Base-by-base conservation (phyloP, 2,113 vertebrate genomes). In the Paralichthys olivaceus region DNA sequence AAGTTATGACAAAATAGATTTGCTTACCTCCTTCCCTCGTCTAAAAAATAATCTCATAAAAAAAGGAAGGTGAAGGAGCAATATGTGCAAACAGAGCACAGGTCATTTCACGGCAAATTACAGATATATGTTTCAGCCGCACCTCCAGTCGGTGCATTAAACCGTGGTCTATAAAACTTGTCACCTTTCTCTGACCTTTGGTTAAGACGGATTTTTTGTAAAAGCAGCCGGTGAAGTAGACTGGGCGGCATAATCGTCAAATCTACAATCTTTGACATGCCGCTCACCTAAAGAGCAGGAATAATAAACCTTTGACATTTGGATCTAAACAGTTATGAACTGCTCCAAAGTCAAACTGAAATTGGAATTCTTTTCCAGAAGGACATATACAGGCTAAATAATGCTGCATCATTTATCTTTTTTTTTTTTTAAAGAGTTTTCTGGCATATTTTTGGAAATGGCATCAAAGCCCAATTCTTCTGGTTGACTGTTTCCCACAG, bases 71-170 rank as follows among this genome's bases (percentile, higher is more conserved):
- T 55, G 71, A 76, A 74, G 77, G 66, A 77, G 71, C 80, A 70
- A 81, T 83, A 49, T 65, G 62, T 59, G 81, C 58, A 79, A 79
- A 75, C 73, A 79, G 68, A 83, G 59, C 71, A 54, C 79, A 84
- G 87, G 85, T 88, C 66, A 77, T 87, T 90, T 84, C 79, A 69
- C 34, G 49, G 71, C 70, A 84, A 85, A 89, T 90, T 75, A 81
- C 59, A 72, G 70, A 78, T 74, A 77, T 72, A 69, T 59, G 68
- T 85, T 90, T 80, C 79, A 72, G 37, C 72, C 45, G 54, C 29
- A 69, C 58, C 25, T 78, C 29, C 65, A 51, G 73, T 49, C 11
- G 4, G 14, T 65, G 61, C 47, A 75, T 87, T 77, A 72, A 70
- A 66, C 61, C 55, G 55, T 14, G 12, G 14, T 28, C 77, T 58